phyloP scores from a whole-genome alignment of 2,888 invertebrate species.

The Lacanobia wlatinum region DNA sequence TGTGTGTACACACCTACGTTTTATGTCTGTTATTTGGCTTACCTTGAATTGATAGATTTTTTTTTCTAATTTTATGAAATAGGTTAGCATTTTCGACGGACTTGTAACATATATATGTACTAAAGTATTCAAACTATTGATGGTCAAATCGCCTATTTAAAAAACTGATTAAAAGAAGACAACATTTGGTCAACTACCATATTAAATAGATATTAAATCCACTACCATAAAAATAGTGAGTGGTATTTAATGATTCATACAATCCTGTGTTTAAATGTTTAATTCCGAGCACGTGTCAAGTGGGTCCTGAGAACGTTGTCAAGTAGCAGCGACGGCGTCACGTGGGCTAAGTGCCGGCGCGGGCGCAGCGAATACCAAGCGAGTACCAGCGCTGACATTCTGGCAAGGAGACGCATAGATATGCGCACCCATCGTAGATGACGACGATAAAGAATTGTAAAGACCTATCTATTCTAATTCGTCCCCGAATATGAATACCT shows the following conservation, averaged over 20 bases:
- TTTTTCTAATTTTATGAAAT: conserved; percentile 34
- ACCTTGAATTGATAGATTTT: conserved; percentile 33
- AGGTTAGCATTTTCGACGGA: conserved; percentile 2
- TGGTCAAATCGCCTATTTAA: conserved; percentile 14
- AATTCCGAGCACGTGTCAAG: conserved; percentile 53
- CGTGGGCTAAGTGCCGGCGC: conserved; percentile 33
- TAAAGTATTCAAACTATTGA: conserved; percentile 1
- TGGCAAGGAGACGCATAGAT: conserved; percentile 24
- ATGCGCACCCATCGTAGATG: conserved; percentile 22
- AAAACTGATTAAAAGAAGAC: not conserved
- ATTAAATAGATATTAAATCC: conserved; percentile 16
- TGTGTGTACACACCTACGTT: conserved; percentile 14
- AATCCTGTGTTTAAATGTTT: conserved; percentile 25
- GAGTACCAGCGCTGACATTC: conserved; percentile 36
- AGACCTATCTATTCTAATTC: not conserved
- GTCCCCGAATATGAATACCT: not conserved
- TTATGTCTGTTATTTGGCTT: conserved; percentile 3
- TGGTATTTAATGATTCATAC: conserved; percentile 30
- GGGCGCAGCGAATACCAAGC: conserved; percentile 50
- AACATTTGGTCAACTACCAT: not conserved
- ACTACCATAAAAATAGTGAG: conserved; percentile 27
- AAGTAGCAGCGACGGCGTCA: conserved; percentile 40
- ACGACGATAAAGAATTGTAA: not conserved
- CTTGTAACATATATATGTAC: not conserved
- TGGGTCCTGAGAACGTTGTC: conserved; percentile 46